These are phyloP conservation scores for Leptothorax acervorum DNA, from an alignment of 2,888 invertebrate genomes.

Conservation along the genomic window DNA sequence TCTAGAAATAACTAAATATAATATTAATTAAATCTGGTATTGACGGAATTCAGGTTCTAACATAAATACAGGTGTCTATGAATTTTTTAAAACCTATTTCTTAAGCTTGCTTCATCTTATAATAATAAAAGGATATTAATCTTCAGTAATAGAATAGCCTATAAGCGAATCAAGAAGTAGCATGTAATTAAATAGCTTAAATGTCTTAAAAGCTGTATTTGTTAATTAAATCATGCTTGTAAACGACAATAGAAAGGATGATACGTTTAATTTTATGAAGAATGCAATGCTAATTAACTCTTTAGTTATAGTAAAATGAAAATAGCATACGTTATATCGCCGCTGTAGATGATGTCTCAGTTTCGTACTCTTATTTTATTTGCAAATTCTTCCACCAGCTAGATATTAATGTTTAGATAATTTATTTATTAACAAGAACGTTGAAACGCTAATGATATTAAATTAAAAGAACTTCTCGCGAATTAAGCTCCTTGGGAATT, in stretches of 20 bases:
- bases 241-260: neutral
- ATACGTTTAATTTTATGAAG: neutral
- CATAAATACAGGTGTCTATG: neutral
- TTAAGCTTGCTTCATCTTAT: slow-evolving; percentile 7
- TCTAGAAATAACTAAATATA: too few species aligned
- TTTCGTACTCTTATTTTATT: neutral
- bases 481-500: neutral
- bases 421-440: slow-evolving; percentile 15
- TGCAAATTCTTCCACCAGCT: neutral
- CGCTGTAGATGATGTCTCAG: neutral
- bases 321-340: neutral
- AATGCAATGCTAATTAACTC: neutral
- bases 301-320: neutral
- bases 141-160: neutral
- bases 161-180: slow-evolving; percentile 9
- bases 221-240: neutral
- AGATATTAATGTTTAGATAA: neutral
- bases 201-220: neutral
- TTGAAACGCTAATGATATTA: neutral
- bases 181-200: neutral
- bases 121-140: slow-evolving; percentile 2
- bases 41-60: too few species aligned
- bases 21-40: too few species aligned
- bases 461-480: neutral
- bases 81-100: neutral